Percentiles rank a stretch among this genome's conserved stretches.
These are phyloP conservation scores for Pseudeuparius sepicola DNA, from an alignment of 2,888 invertebrate species.

Conservation along the genomic window DNA sequence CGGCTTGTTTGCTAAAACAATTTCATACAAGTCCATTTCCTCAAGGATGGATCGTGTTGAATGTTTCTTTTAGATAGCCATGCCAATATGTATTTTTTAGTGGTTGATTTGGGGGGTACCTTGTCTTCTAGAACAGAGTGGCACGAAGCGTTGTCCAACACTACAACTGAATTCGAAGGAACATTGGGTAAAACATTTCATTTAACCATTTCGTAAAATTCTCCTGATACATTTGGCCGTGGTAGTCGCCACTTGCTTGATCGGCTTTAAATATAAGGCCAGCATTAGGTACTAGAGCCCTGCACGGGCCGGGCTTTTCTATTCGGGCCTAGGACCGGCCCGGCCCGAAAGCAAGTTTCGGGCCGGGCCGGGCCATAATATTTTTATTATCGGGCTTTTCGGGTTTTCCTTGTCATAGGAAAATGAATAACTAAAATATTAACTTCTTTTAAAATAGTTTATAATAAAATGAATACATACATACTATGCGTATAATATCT, in stretches of 20 bases:
- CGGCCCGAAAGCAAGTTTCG: no score
- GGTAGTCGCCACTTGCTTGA: slow-evolving; percentile 10
- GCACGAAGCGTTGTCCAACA: no score
- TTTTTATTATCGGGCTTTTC: no score
- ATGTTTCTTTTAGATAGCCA: slow-evolving; percentile 8
- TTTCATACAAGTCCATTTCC: slow-evolving; percentile 4
- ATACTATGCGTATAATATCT: no score
- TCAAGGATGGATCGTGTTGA: no score
- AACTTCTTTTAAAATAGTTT: no score
- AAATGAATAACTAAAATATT: no score
- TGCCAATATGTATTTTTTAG: not conserved
- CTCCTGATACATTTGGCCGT: slow-evolving; percentile 12
- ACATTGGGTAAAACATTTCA: slow-evolving; percentile 13
- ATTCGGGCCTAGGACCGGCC: no score
- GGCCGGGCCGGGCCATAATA: no score
- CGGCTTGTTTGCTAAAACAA: slow-evolving; percentile 8
- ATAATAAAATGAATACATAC: no score
- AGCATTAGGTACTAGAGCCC: slow-evolving; percentile 11
- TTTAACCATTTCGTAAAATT: slow-evolving; percentile 17
- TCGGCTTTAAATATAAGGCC: slow-evolving; percentile 4
- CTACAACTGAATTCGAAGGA: slow-evolving; percentile 10
- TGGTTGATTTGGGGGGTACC: slow-evolving; percentile 10
- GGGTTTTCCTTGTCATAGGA: no score
- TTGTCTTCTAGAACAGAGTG: slow-evolving; percentile 12
- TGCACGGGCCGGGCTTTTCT: no score